Evolutionary conservation across 2,888 invertebrate genomes (phyloP).

Genomic region (Caradrina kadenii): DNA sequence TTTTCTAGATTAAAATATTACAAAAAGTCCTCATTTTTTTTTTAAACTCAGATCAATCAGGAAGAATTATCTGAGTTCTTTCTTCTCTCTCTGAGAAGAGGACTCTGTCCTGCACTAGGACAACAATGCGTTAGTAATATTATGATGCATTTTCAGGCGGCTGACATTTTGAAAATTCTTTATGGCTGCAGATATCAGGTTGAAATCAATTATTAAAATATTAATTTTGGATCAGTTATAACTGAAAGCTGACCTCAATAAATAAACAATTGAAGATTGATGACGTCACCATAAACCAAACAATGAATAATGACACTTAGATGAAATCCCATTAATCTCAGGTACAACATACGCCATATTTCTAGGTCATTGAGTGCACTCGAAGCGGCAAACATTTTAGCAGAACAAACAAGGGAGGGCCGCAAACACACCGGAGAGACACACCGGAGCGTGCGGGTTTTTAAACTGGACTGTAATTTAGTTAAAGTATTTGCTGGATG

Average conservation of each 20-base stretch:
- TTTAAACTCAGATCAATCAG: no score
- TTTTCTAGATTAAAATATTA: neutral
- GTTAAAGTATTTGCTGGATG: conserved; percentile 42
- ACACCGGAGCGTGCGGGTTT: conserved; percentile 50
- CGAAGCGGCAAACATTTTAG: conserved; percentile 84
- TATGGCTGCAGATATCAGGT: no score
- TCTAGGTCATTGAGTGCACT: conserved; percentile 66
- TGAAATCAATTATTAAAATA: no score
- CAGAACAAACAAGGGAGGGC: conserved; percentile 81
- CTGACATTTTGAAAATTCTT: no score
- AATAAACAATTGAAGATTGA: neutral
- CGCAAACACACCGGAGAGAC: conserved; percentile 70
- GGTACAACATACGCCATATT: conserved; percentile 53
- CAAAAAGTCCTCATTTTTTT: no score
- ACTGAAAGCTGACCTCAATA: neutral
- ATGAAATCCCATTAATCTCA: conserved; percentile 51
- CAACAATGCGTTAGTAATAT: no score
- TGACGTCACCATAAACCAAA: neutral
- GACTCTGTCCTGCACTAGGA: no score
- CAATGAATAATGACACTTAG: neutral
- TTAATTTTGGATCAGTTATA: neutral
- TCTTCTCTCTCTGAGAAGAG: no score
- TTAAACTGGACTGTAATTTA: conserved; percentile 51
- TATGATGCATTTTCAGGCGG: no score
- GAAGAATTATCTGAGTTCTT: no score